Evolutionary conservation across 2,797 vertebrate genomes (phyloP), one percentile per base, ranked within the genome.

Genomic region (Peromyscus attwateri): DNA sequence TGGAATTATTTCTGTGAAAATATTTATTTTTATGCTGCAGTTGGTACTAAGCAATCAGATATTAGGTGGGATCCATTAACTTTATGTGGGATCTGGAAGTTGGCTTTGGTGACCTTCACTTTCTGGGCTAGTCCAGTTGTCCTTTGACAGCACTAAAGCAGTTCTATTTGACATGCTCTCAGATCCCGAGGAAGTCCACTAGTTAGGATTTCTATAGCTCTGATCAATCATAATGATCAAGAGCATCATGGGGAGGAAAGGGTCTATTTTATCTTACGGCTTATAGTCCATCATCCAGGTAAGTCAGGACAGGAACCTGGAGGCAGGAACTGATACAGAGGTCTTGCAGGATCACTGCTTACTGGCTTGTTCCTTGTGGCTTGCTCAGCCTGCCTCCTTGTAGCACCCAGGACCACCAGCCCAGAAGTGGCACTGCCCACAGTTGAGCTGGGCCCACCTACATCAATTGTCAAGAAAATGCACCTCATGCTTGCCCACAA

Each of bases 1-100:
- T 92, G 66, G 89, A 88, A 60, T 88, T 81, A 49, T 92, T 96
- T 94, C 66, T 81, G 27, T 88, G 79, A 76, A 87, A 83, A 64
- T 43, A 40, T 21, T 14, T 79, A 77, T 62, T 87, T 82, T 62
- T 34, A 5, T 57, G 7, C 73, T 75, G 57, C 77, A 77, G 21
- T 43, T 77, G 23, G 75, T 92, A n/a, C 34, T 21, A 13, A 94
- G 2, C 0, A 31, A 34, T 4, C 34, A 73, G 31, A 6, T 37
- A 16, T 92, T 11, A 34, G 40, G 75, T 75, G 40, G 57, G 79
- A 12, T 25, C 64, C 13, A 34, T 0, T 55, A 68, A 37, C 2
- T 4, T 13, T 57, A 0, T 75, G 31, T 10, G 0, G 62, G 70
- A 34, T 68, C 83, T 90, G 10, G 52, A 87, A 93, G 70, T 93